phyloP scores from a whole-genome alignment of 2,797 vertebrate species.

The Smutsia gigantea region DNA sequence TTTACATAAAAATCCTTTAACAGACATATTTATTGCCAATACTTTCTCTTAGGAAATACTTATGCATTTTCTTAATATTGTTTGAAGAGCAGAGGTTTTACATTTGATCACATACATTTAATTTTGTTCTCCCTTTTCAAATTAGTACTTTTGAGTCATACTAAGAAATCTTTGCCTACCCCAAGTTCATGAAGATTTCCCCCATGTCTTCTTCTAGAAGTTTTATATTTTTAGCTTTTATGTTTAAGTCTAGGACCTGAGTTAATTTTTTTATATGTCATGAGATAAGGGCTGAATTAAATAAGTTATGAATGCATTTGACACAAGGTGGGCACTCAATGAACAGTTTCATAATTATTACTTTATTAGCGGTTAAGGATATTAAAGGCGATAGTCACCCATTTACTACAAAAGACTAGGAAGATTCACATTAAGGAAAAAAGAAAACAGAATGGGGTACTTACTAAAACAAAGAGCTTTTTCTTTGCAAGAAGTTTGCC shows the following conservation, averaged over 20 bases:
- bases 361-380: neutral
- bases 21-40: conserved; percentile 31
- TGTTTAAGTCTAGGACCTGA: neutral
- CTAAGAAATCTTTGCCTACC: neutral
- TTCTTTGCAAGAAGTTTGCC: neutral
- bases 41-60: neutral
- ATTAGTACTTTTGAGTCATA: neutral
- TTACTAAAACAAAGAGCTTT: neutral
- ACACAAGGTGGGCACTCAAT: neutral
- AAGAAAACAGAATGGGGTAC: neutral
- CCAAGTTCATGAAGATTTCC: neutral
- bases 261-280: neutral
- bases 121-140: conserved; percentile 27
- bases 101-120: neutral
- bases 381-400: neutral
- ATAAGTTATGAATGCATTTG: neutral
- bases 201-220: neutral
- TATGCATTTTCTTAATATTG: conserved; percentile 26
- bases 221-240: conserved; percentile 21
- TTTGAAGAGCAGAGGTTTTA: neutral
- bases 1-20: conserved; percentile 8
- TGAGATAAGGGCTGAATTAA: neutral
- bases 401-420: conserved; percentile 26
- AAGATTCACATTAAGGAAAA: neutral
- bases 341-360: conserved; percentile 19